These are phyloP conservation scores for Xiphias gladius DNA, from an alignment of 2,113 vertebrate genomes.

Conservation along the genomic window DNA sequence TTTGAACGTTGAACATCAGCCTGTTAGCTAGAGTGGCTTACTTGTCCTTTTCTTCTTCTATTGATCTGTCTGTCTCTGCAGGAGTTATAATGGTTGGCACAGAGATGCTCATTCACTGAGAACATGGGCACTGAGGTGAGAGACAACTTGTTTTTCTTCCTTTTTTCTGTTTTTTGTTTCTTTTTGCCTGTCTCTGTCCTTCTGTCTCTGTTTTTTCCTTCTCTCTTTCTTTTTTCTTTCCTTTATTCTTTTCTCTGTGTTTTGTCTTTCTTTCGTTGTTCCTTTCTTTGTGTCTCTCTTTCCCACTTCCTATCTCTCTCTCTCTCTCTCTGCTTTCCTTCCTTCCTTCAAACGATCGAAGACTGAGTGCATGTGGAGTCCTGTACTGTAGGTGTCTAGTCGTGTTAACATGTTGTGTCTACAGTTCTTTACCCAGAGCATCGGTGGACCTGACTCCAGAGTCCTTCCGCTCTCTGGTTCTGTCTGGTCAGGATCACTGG, in stretches of 20 bases:
- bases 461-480: constrained; percentile 89
- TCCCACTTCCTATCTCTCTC: too few relatives aligned
- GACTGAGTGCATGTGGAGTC: too few relatives aligned
- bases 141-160: not conserved
- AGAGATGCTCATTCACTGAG: constrained; percentile 92
- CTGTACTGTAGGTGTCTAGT: not conserved
- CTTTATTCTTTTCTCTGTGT: too few relatives aligned
- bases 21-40: not conserved
- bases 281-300: too few relatives aligned
- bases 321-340: not conserved
- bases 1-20: too few relatives aligned
- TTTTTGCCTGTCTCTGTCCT: not conserved
- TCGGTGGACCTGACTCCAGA: constrained; percentile 92
- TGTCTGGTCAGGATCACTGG: constrained; percentile 92
- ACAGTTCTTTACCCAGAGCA: constrained; percentile 89
- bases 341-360: too few relatives aligned
- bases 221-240: too few relatives aligned
- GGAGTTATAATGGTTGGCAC: constrained; percentile 94
- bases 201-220: too few relatives aligned
- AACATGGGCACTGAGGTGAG: constrained; percentile 93
- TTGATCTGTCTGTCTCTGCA: constrained; percentile 74
- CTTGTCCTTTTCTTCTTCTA: not conserved
- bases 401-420: constrained; percentile 14
- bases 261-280: too few relatives aligned
- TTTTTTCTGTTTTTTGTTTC: not conserved